Base-by-base conservation (phyloP, 35 echinoderm and acorn worm genomes). In the Chiridota heheva region DNA sequence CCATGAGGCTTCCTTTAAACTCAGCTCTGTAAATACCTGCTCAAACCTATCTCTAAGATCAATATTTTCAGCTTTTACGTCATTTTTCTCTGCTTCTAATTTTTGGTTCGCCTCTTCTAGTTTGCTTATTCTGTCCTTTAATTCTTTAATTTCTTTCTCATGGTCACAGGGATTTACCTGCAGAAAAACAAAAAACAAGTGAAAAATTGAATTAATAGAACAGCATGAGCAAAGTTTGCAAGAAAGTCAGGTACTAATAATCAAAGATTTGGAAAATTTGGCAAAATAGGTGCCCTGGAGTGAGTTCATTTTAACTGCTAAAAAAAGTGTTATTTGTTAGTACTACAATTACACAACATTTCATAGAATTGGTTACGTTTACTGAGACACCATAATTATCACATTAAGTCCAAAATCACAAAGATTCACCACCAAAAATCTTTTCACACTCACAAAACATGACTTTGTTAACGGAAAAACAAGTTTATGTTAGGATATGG, bases 1-100 rank as follows among this genome's bases (percentile, higher is more conserved):
- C 93, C 93, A 96, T 55, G 90, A 78, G 16, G 93, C 93, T 80
- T 96, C 93, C 57, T 96, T 96, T 5, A 96, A 72, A 49, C 93
- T 96, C 5, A 96, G 84, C 47, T 96, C 93, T 0, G 77, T 90
- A 31, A 96, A 90, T 8, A 96, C 49, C 44, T 96, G 67, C 44
- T 96, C 93, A 96, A 90, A 96, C 29, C 91, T 96, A 3, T 76
- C 64, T 44, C 82, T 42, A 5, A 96, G 43, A 29, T 61, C 83
- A 15, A 67, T 38, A 64, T 90, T 96, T 60, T 96, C 88, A 35
- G 26, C 65, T 57, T 84, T 40, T 5, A 90, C 56, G 20, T 78
- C 51, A 2, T 61, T 42, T 51, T 92, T 92, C 13, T 76, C 24
- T 63, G 36, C 47, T 40, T 6, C 17, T 32, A 74, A n/a, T 51